A percentile compares a stretch with the other conserved stretches of the same genome.
Conservation (phyloP, 2,113 vertebrate genomes). For the Seriola aureovittata region DNA sequence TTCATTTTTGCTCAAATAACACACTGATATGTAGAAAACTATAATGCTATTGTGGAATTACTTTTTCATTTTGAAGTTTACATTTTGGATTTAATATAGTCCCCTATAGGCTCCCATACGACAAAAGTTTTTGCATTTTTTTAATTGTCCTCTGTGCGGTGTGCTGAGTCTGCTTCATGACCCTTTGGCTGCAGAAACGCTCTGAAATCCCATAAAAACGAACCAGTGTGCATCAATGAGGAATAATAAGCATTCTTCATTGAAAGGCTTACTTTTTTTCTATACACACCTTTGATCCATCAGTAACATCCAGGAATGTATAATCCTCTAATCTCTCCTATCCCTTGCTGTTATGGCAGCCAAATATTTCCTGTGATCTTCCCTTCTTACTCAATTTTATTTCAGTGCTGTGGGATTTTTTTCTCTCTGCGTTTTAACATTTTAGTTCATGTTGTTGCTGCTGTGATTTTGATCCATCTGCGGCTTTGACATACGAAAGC, state of each 20-base stretch:
- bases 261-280: slow-evolving; percentile 51
- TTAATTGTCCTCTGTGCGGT: not conserved
- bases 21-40: no score
- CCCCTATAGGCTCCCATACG: no score
- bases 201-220: slow-evolving; percentile 36
- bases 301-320: slow-evolving; percentile 59
- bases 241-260: slow-evolving; percentile 38
- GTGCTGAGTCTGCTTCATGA: slow-evolving; percentile 1
- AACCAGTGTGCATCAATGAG: slow-evolving; percentile 24
- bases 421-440: slow-evolving; percentile 38
- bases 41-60: no score
- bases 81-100: no score
- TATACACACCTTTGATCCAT: slow-evolving; percentile 59
- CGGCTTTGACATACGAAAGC: slow-evolving; percentile 54
- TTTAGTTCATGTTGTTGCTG: slow-evolving; percentile 39
- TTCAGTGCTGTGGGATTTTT: slow-evolving; percentile 33
- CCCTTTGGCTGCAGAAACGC: slow-evolving; percentile 1
- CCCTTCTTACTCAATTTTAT: slow-evolving; percentile 42
- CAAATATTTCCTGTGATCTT: slow-evolving; percentile 59
- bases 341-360: slow-evolving; percentile 45
- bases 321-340: slow-evolving; percentile 67
- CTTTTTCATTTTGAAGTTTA: no score
- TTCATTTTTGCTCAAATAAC: no score
- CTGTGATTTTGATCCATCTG: slow-evolving; percentile 56
- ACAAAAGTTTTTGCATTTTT: not conserved